A percentile compares a stretch with the other conserved stretches of the same genome.
These are phyloP conservation scores for Rhombomys opimus DNA, from an alignment of 2,113 vertebrate species.

Conservation along the genomic window DNA sequence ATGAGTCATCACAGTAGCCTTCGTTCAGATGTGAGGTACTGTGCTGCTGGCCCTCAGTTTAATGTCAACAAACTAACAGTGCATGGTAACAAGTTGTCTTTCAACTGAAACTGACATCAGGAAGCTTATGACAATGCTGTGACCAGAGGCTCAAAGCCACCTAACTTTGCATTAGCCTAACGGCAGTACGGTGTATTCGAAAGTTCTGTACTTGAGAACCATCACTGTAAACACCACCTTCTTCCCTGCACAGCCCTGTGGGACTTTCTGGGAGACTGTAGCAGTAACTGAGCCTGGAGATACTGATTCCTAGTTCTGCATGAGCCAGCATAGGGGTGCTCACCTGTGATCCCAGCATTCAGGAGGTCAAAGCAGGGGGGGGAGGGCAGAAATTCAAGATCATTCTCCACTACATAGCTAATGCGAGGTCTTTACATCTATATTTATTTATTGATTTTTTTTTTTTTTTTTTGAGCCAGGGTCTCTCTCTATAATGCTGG, in stretches of 20 bases:
- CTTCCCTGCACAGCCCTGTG: neutral
- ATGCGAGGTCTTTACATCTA: neutral
- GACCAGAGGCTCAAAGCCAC: neutral
- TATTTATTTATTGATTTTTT: neutral
- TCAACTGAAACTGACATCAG: slow-evolving; percentile 2
- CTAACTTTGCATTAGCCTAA: neutral
- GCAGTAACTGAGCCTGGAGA: neutral
- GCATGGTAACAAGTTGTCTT: neutral
- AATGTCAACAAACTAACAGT: neutral
- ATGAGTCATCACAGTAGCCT: neutral
- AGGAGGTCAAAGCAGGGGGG: neutral
- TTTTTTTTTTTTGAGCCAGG: neutral
- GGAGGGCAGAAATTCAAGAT: neutral
- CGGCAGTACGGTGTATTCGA: neutral
- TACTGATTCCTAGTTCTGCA: neutral
- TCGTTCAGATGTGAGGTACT: neutral
- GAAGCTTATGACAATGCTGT: neutral
- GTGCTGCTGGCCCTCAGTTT: neutral
- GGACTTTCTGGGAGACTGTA: neutral
- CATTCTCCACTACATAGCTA: too few relatives aligned
- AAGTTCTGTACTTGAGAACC: neutral
- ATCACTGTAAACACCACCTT: neutral
- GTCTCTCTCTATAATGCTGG: too few relatives aligned
- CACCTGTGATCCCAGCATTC: neutral
- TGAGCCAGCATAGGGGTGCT: neutral